A percentile compares a stretch with the other conserved stretches of the same genome.
Evolutionary conservation across 2,888 invertebrate species (phyloP).

Genomic region (Drosophila paranaensis): DNA sequence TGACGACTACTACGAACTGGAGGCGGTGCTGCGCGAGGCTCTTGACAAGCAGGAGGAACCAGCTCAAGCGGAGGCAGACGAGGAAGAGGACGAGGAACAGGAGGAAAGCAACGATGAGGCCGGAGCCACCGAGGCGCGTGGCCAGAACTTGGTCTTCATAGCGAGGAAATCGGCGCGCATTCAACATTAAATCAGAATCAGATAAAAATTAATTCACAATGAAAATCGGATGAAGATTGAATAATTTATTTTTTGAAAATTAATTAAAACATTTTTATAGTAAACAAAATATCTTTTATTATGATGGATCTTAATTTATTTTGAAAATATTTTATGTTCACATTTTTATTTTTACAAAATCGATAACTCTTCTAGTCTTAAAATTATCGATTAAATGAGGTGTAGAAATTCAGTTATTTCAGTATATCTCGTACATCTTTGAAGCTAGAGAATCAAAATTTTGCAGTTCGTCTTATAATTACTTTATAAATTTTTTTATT

Average conservation of each 20-base stretch:
- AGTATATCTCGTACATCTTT: too few relatives aligned
- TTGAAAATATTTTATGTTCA: background rate
- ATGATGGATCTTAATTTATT: too few relatives aligned
- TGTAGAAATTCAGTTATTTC: too few relatives aligned
- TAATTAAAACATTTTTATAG: background rate
- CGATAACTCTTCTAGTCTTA: too few relatives aligned
- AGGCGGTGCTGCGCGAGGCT: constrained; percentile 47
- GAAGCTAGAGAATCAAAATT: too few relatives aligned
- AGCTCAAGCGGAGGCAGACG: constrained; percentile 18
- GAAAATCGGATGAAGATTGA: background rate
- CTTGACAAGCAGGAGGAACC: constrained; percentile 24
- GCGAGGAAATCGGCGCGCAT: constrained; percentile 58
- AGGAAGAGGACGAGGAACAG: constrained; percentile 38
- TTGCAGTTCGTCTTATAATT: too few relatives aligned
- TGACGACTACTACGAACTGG: constrained; percentile 80
- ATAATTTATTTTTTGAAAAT: constrained; percentile 6
- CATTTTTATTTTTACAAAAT: too few relatives aligned
- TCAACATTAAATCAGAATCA: background rate
- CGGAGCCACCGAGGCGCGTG: constrained; percentile 52
- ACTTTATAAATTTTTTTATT: too few relatives aligned
- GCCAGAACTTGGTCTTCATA: constrained; percentile 67
- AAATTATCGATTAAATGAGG: too few relatives aligned
- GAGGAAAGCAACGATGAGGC: constrained; percentile 30
- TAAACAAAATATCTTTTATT: background rate
- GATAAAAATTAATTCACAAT: background rate